Percentiles rank a stretch among this genome's conserved stretches.
Conservation (phyloP, 1,140 invertebrate species). For the Trissolcus basalis region DNA sequence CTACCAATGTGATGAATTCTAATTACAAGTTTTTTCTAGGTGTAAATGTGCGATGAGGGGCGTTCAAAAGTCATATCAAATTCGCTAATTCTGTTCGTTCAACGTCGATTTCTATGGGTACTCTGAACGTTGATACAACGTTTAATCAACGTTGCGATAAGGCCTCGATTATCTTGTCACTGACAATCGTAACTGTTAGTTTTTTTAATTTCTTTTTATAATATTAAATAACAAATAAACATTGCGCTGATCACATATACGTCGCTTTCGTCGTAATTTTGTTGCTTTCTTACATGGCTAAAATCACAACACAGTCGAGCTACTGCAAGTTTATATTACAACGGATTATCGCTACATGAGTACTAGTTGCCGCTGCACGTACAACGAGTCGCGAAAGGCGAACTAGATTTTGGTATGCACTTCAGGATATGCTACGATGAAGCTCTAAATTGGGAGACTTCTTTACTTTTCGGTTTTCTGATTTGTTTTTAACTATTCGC, state of each 20-base stretch:
- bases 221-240: slow-evolving; percentile 57
- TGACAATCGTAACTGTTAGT: too few species aligned
- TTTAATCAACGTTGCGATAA: too few species aligned
- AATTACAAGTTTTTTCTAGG: too few species aligned
- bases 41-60: too few species aligned
- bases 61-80: too few species aligned
- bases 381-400: slow-evolving; percentile 53
- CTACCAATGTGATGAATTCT: too few species aligned
- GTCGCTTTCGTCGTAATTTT: slow-evolving; percentile 56
- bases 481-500: slow-evolving; percentile 1
- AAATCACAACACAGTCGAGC: slow-evolving; percentile 64
- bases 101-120: too few species aligned
- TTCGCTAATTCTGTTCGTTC: too few species aligned
- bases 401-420: slow-evolving; percentile 66
- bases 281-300: slow-evolving; percentile 45
- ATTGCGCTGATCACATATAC: slow-evolving; percentile 61
- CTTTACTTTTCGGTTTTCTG: slow-evolving; percentile 45
- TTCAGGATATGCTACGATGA: slow-evolving; percentile 67
- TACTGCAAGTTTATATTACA: slow-evolving; percentile 63
- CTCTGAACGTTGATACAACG: too few species aligned
- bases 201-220: neutral
- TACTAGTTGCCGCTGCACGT: slow-evolving; percentile 46
- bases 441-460: slow-evolving; percentile 62
- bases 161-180: too few species aligned
- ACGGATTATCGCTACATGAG: slow-evolving; percentile 58